phyloP scores from a whole-genome alignment of 2,888 invertebrate species.

The Mesopsocus fuscifrons region DNA sequence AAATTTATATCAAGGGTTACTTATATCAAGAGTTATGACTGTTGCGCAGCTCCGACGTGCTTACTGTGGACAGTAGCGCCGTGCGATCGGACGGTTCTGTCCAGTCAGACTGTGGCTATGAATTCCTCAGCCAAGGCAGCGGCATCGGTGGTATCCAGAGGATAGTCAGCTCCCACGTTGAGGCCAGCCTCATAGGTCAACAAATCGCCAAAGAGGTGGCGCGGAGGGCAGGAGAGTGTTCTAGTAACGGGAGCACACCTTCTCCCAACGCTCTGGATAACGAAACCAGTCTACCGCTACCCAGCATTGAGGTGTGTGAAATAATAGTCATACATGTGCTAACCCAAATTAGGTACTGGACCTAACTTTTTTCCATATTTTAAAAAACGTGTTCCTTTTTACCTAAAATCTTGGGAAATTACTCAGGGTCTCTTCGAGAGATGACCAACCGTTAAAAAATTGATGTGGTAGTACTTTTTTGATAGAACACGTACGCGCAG shows the following conservation, averaged over 20 bases:
- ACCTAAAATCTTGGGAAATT: no score
- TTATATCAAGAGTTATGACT: no score
- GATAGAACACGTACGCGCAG: no score
- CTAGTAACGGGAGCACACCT: slow-evolving; percentile 26
- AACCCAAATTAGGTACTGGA: no score
- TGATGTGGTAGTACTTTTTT: no score
- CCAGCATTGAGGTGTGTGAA: slow-evolving; percentile 13
- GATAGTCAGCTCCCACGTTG: slow-evolving; percentile 54
- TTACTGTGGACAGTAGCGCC: slow-evolving; percentile 16
- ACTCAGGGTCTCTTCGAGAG: no score
- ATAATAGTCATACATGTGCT: no score
- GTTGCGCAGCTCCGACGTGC: slow-evolving; percentile 4
- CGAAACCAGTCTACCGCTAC: slow-evolving; percentile 15
- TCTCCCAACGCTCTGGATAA: slow-evolving; percentile 12
- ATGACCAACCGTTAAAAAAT: no score
- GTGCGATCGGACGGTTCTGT: slow-evolving; percentile 14
- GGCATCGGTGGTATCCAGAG: slow-evolving; percentile 37
- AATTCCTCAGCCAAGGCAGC: slow-evolving; percentile 9
- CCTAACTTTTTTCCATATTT: no score
- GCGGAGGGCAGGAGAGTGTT: slow-evolving; percentile 32
- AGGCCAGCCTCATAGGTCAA: slow-evolving; percentile 67
- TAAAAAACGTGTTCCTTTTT: no score
- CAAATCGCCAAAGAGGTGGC: slow-evolving; percentile 63
- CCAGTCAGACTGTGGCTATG: slow-evolving; percentile 9
- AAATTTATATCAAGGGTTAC: no score